Evolutionary conservation across 64 coral and sea anemone genomes (phyloP).

Genomic region (Platygyra sinensis): DNA sequence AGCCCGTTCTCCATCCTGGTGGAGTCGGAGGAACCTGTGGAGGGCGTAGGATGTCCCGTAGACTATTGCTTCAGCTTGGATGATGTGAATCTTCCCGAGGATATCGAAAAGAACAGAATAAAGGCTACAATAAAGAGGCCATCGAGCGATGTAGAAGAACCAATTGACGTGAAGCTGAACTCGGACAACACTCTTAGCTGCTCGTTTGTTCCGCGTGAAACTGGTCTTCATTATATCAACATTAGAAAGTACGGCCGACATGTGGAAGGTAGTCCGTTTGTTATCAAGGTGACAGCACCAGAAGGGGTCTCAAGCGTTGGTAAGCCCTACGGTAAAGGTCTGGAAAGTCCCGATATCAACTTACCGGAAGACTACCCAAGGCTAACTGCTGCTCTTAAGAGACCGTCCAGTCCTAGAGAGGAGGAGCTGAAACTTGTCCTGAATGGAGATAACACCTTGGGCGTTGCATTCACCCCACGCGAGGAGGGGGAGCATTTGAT

Average conservation of each 20-base stretch:
- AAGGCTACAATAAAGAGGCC: constrained; percentile 95
- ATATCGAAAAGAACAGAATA: constrained; percentile 76
- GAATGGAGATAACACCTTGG: constrained; percentile 95
- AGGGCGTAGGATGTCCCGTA: constrained; percentile 89
- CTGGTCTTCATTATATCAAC: constrained; percentile 87
- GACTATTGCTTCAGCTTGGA: constrained; percentile 93
- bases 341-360: constrained; percentile 86
- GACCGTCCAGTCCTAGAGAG: constrained; percentile 82
- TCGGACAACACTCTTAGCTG: constrained; percentile 91
- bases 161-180: constrained; percentile 85
- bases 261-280: constrained; percentile 93
- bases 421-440: constrained; percentile 86
- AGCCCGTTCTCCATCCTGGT: constrained; percentile 98
- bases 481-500: constrained; percentile 92
- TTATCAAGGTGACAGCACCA: constrained; percentile 91
- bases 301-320: constrained; percentile 89
- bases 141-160: constrained; percentile 93
- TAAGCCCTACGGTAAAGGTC: constrained; percentile 85
- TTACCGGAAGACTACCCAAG: constrained; percentile 74
- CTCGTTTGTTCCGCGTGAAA: constrained; percentile 93
- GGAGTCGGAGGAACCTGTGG: constrained; percentile 91
- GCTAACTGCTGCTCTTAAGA: constrained; percentile 81
- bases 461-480: constrained; percentile 86
- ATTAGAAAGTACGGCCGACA: constrained; percentile 91
- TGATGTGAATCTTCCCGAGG: constrained; percentile 82